phyloP scores from a whole-genome alignment of 1,140 invertebrate genomes.

The Odontomachus brunneus region DNA sequence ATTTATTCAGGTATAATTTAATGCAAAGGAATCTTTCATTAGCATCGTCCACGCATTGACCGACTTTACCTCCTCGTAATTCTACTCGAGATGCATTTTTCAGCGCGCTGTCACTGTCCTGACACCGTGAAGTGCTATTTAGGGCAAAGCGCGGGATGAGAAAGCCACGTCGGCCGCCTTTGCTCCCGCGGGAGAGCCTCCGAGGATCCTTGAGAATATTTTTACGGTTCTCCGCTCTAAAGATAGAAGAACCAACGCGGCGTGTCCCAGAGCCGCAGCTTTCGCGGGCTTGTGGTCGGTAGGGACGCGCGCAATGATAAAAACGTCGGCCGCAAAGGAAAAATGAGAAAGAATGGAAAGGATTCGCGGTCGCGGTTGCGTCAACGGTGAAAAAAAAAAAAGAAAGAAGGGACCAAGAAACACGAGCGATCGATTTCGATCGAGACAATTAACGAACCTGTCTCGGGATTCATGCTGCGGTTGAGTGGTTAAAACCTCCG shows the following conservation, averaged over 20 bases:
- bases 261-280: conserved; percentile 35
- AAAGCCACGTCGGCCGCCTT: conserved; percentile 57
- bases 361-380: conserved; percentile 20
- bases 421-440: conserved; percentile 10
- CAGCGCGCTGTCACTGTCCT: conserved; percentile 13
- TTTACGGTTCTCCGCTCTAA: conserved; percentile 65
- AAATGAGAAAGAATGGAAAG: conserved; percentile 19
- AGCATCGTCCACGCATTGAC: conserved; percentile 31
- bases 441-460: conserved; percentile 14
- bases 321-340: conserved; percentile 40
- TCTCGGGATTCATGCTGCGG: neutral
- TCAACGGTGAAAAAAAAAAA: neutral
- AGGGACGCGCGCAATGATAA: conserved; percentile 47
- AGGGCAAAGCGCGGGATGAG: conserved; percentile 48
- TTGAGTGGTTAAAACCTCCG: too few species aligned
- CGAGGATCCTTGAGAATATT: conserved; percentile 72
- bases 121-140: conserved; percentile 48
- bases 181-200: conserved; percentile 62
- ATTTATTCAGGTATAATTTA: conserved; percentile 6
- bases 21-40: neutral
- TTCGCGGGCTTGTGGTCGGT: conserved; percentile 52
- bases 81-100: conserved; percentile 55
- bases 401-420: neutral
- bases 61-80: conserved; percentile 39
- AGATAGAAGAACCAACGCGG: conserved; percentile 64